Evolutionary conservation across 2,888 invertebrate genomes (phyloP).

Genomic region (Ecdyonurus torrentis): DNA sequence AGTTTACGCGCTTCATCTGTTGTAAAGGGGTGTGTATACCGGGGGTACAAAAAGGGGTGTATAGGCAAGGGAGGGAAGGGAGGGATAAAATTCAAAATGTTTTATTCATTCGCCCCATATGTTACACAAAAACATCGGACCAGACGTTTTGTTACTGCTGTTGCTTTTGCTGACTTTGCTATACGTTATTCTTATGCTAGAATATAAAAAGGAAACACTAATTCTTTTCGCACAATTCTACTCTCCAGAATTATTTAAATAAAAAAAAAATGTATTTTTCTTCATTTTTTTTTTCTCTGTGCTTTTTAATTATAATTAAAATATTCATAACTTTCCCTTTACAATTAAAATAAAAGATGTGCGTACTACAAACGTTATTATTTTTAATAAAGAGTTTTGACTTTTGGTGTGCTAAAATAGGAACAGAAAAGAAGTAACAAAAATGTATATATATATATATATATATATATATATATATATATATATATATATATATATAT

Average conservation of each 20-base stretch:
- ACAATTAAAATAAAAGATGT: not conserved
- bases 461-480: no score
- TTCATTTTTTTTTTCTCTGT: not conserved
- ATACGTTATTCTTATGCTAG: not conserved
- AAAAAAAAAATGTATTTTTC: not conserved
- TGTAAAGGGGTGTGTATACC: no score
- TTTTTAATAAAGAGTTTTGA: not conserved
- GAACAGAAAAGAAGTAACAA: not conserved
- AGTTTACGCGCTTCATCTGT: not conserved
- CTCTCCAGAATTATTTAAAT: not conserved
- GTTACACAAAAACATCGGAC: not conserved
- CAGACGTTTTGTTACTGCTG: not conserved
- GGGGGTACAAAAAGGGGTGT: not conserved
- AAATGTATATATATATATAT: no score
- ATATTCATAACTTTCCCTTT: not conserved
- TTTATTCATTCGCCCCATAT: not conserved
- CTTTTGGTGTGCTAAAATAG: not conserved
- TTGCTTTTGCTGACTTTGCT: not conserved
- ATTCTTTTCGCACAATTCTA: not conserved
- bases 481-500: no score
- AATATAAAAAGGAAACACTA: not conserved
- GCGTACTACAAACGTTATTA: not conserved
- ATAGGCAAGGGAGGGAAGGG: not conserved
- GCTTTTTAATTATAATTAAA: not conserved
- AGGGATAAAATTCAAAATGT: not conserved